These are phyloP conservation scores for Prosapia bicincta DNA, from an alignment of 2,888 invertebrate species.

Conservation along the genomic window DNA sequence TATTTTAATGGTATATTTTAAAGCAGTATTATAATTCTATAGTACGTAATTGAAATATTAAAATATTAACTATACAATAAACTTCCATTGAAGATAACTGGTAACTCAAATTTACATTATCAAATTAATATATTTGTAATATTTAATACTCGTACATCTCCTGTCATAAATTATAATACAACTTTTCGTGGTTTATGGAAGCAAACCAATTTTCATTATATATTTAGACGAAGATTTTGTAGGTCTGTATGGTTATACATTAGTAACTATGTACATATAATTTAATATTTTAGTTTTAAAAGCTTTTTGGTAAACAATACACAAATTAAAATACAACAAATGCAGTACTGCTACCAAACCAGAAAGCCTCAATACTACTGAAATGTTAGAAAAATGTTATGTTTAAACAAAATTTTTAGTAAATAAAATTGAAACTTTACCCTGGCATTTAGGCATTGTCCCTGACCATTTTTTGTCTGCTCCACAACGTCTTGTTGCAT, in stretches of 20 bases:
- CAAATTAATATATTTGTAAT: too few relatives aligned
- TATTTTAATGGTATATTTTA: too few relatives aligned
- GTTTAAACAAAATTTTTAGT: neutral
- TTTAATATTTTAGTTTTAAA: neutral
- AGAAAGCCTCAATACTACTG: neutral
- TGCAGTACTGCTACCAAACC: neutral
- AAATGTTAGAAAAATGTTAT: neutral
- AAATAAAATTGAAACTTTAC: conserved; percentile 49
- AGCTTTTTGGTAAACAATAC: neutral
- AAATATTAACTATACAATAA: too few relatives aligned
- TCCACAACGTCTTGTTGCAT: conserved; percentile 85
- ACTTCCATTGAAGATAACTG: too few relatives aligned
- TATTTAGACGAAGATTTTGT: too few relatives aligned
- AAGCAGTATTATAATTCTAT: too few relatives aligned
- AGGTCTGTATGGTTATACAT: neutral
- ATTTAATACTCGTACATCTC: too few relatives aligned
- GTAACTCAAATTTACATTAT: too few relatives aligned
- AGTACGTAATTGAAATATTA: too few relatives aligned
- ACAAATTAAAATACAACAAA: neutral
- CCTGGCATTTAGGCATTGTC: conserved; percentile 86
- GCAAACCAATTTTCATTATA: too few relatives aligned
- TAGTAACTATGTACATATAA: neutral
- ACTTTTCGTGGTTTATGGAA: too few relatives aligned
- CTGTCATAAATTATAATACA: too few relatives aligned
- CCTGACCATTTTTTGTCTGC: conserved; percentile 96